Evolutionary conservation across 1,140 invertebrate species (phyloP).

Genomic region (Pseudomyrmex cubaensis): DNA sequence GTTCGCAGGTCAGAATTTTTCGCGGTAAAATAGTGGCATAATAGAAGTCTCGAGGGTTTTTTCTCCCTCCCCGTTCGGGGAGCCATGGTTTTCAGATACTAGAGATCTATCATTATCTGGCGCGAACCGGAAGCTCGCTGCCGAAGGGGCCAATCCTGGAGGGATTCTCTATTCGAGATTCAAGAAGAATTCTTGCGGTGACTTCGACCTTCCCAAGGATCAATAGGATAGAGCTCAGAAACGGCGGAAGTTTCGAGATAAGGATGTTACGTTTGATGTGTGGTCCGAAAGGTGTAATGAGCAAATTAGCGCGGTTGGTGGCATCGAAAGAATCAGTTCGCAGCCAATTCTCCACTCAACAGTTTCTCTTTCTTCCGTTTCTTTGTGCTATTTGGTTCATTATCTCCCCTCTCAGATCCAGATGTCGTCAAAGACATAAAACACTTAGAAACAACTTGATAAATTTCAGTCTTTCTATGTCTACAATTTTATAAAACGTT

Average conservation of each 20-base stretch:
- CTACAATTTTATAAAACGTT: background rate
- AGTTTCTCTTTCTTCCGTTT: background rate
- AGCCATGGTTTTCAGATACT: conserved; percentile 56
- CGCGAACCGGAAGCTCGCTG: conserved; percentile 71
- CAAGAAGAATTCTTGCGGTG: conserved; percentile 49
- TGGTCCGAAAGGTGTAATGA: conserved; percentile 53
- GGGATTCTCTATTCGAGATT: conserved; percentile 12
- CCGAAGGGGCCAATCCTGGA: conserved; percentile 24
- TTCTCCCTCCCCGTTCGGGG: conserved; percentile 10
- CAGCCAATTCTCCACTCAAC: conserved; percentile 24
- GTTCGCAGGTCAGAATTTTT: conserved; percentile 69
- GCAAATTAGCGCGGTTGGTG: conserved; percentile 56
- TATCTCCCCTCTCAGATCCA: conserved; percentile 14
- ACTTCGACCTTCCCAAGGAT: conserved; percentile 54
- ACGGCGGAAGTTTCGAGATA: conserved; percentile 46
- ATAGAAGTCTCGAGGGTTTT: conserved; percentile 58
- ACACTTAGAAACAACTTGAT: background rate
- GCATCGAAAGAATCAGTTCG: conserved; percentile 42
- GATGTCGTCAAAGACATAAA: conserved; percentile 9
- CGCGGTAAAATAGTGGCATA: conserved; percentile 66
- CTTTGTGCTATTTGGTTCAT: conserved; percentile 1
- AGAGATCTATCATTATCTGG: conserved; percentile 69
- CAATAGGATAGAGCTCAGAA: conserved; percentile 17
- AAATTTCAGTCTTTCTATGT: background rate
- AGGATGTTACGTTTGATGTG: conserved; percentile 53